Evolutionary conservation across 2,888 invertebrate species (phyloP), one percentile per base, ranked within the genome.

Genomic region (Drosophila meridionalis): DNA sequence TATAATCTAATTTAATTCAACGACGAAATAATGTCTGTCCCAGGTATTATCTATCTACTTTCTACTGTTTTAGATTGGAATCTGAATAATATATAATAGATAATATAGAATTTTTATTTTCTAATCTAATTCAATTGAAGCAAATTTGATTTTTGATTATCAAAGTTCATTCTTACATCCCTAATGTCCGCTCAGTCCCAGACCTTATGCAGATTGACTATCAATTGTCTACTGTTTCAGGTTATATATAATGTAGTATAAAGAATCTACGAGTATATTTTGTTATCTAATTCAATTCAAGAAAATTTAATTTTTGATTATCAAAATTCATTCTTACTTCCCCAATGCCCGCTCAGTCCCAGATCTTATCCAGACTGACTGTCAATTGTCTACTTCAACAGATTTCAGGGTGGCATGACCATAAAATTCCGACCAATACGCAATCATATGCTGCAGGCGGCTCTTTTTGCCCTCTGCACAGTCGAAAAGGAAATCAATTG

Each of bases 401-500:
- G 48, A 61, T 73, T 59, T 32, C 50, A 62, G 56, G 32, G 72
- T 45, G 43, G 47, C 14, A 40, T 30, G 47, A 30, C 64, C 64
- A 68, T 77, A 60, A 80, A 80, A 62, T 72, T 55, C 67, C 60
- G 57, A 57, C 50, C 61, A 72, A 76, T 72, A 59, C 50, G 43
- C 55, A 58, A 45, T 48, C 38, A 61, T 64, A 55, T 67, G 52
- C 50, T 61, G 61, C 43, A 36, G 65, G 43, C 64, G 65, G 43
- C 64, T 69, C 26, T 36, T 59, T 47, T 56, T 14, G 43, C 30
- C 48, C 12, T 43, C 26, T 34, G 30, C 36, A 34, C 30, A 59
- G 34, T 43, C 45, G 28, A 42, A 63, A 63, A 50, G 56, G 62
- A 71, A 83, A 66, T 80, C 81, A 81, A 82, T 83, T 82, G 84